A percentile compares a stretch with the other conserved stretches of the same genome.
phyloP scores from a whole-genome alignment of 2,113 vertebrate genomes.

The Hydrolagus affinis region DNA sequence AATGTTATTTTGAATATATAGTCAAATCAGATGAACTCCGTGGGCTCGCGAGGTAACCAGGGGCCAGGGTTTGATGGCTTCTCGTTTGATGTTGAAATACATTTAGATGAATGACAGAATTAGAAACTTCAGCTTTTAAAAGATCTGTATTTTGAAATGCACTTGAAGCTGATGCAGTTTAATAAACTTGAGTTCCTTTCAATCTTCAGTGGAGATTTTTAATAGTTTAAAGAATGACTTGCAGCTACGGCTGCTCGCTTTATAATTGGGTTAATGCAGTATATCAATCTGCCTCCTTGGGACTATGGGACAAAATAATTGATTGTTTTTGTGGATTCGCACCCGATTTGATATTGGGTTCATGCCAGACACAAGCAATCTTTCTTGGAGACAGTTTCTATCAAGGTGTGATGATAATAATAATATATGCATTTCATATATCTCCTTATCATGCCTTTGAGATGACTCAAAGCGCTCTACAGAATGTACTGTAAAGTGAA shows the following conservation, averaged over 20 bases:
- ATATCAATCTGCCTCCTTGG: too few species aligned
- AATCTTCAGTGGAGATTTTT: background rate
- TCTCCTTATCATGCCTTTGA: too few species aligned
- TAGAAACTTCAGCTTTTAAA: background rate
- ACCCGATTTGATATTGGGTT: background rate
- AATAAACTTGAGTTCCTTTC: too few species aligned
- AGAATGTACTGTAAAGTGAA: too few species aligned
- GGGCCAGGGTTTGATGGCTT: too few species aligned
- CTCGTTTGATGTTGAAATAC: constrained; percentile 14
- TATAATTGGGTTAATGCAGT: too few species aligned
- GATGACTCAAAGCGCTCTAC: too few species aligned
- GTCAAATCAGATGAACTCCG: background rate
- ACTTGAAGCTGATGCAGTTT: background rate
- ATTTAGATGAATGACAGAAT: background rate
- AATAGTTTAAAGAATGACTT: background rate
- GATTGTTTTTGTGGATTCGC: background rate
- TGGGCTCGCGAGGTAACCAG: background rate
- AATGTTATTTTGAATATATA: background rate
- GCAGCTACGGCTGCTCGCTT: background rate
- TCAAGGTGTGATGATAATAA: background rate
- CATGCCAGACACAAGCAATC: background rate
- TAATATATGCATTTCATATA: background rate
- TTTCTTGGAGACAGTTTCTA: background rate
- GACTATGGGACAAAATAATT: background rate
- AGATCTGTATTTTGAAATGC: background rate